Evolutionary conservation across 2,888 invertebrate species (phyloP).

Genomic region (Eilema sororculum): DNA sequence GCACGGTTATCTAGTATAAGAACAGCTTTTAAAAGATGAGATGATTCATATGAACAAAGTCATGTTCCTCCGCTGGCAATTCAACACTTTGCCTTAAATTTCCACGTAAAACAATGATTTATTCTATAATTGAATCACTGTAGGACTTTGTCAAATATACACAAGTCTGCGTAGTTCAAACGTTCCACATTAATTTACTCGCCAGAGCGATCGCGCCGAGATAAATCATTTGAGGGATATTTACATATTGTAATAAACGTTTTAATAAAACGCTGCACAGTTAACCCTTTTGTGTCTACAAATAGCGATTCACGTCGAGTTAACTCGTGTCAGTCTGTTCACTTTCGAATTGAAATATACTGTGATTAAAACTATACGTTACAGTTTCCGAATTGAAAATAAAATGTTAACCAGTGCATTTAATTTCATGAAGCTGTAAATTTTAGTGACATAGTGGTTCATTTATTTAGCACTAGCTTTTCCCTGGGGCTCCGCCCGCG

Average conservation of each 20-base stretch:
- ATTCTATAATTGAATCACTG: neutral
- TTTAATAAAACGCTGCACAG: slow-evolving; percentile 23
- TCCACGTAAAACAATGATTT: neutral
- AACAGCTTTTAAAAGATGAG: too few relatives aligned
- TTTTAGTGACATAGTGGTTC: too few relatives aligned
- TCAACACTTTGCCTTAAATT: too few relatives aligned
- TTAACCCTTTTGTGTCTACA: slow-evolving; percentile 19
- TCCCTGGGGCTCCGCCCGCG: too few relatives aligned
- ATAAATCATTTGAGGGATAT: slow-evolving; percentile 18
- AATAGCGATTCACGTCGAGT: slow-evolving; percentile 11
- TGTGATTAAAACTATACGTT: neutral
- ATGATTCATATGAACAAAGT: too few relatives aligned
- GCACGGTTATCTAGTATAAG: too few relatives aligned
- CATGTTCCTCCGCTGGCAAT: too few relatives aligned
- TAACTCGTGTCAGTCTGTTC: slow-evolving; percentile 22
- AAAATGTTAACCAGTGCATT: neutral
- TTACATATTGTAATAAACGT: slow-evolving; percentile 20
- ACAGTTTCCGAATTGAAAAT: slow-evolving; percentile 2
- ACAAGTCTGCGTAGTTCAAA: neutral
- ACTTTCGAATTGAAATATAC: slow-evolving; percentile 26
- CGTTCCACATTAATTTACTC: slow-evolving; percentile 1
- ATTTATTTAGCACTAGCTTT: too few relatives aligned
- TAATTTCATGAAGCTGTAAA: neutral
- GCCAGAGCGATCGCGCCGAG: neutral
- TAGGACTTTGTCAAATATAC: neutral